Conservation (phyloP, 2,113 vertebrate species). For the Asarcornis scutulata region DNA sequence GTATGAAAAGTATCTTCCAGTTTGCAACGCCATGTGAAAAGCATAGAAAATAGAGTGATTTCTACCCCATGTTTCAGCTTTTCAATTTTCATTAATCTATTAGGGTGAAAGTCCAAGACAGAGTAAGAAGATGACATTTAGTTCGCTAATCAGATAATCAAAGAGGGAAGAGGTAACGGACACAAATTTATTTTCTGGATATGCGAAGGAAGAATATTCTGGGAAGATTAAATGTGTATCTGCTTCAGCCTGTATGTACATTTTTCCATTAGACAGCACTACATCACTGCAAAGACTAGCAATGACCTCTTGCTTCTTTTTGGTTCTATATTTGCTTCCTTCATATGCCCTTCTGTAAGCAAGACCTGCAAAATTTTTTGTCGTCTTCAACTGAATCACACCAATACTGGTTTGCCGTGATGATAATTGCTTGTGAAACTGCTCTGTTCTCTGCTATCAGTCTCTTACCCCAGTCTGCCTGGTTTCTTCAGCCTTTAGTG, state of each 20-base stretch:
- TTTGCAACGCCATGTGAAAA: not conserved
- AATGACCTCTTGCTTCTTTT: not conserved
- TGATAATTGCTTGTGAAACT: not conserved
- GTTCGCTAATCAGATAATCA: not conserved
- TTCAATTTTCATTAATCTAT: not conserved
- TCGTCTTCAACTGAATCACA: not conserved
- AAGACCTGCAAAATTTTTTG: not conserved
- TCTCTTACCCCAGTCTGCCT: not conserved
- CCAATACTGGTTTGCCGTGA: not conserved
- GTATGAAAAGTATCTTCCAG: not conserved
- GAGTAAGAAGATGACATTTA: not conserved
- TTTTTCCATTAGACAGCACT: not conserved
- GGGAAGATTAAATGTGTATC: not conserved
- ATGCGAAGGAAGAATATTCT: not conserved
- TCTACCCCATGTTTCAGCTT: not conserved
- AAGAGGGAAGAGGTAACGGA: not conserved
- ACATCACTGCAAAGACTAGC: not conserved
- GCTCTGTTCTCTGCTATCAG: not conserved
- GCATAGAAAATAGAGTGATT: not conserved
- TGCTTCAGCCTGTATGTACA: not conserved
- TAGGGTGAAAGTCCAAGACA: not conserved
- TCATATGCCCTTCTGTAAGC: not conserved
- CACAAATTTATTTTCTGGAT: not conserved
- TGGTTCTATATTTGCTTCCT: not conserved
- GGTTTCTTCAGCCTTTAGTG: not conserved